Evolutionary conservation across 2,888 invertebrate genomes (phyloP), one percentile per base, ranked within the genome.

Genomic region (Bellardia bayeri): DNA sequence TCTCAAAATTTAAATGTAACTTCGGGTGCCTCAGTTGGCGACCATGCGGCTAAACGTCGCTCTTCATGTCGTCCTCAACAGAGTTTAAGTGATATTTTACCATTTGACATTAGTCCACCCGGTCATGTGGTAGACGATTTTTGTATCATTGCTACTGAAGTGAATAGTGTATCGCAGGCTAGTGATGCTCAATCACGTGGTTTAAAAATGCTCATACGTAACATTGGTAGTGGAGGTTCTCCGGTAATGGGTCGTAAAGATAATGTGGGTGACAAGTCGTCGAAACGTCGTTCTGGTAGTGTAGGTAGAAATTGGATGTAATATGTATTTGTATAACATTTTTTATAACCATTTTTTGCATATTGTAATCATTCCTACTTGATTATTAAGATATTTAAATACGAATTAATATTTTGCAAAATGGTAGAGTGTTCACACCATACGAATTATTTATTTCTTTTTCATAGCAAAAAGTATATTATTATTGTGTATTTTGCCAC

Each of bases 121-220:
- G 93, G 96, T 8, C 98, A 98, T 82, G 95, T 98, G 54, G 96
- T 98, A 90, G 98, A 98, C 93, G 98, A 98, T 93, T 98, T 98
- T 94, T 98, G 97, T 91, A 97, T 97, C 33, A 97, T 98, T 88
- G 97, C 98, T 11, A 96, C 97, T 91, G 98, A 96, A 92, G 95
- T 95, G 33, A 92, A 92, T 82, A 93, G 90, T 82, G 90, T 93
- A 8, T 89, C 91, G 7, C 93, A 93, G 75, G 92, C 92, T 33
- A 92, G 92, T 45, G 94, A 94, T 54, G 93, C 95, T 5, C 97
- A 97, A 93, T 96, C 97, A 0, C 96, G 96, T 90, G 97, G 97
- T 0, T 94, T 98, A 23, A 96, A 97, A 89, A 96, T 95, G 90
- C 94, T 98, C 0, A 96, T 98, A 87, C 95, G 97, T 71, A 98